Evolutionary conservation across 2,888 invertebrate species (phyloP).

Genomic region (Perizoma affinitatum): DNA sequence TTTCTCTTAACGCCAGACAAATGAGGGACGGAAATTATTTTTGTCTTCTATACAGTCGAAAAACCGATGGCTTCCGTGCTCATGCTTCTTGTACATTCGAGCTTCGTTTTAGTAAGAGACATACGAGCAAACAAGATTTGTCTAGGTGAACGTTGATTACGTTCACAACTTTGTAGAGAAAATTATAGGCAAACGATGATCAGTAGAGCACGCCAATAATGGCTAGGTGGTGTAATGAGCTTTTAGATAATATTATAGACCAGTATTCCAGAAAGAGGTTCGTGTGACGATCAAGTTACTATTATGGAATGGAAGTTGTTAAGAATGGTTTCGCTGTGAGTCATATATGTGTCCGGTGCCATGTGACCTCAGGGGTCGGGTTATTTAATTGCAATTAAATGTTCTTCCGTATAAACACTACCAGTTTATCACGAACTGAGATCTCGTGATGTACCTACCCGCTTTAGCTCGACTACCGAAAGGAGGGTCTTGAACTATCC

Average conservation of each 20-base stretch:
- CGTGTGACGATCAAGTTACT: too few relatives aligned
- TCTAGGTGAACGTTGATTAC: too few relatives aligned
- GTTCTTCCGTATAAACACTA: background rate
- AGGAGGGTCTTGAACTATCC: too few relatives aligned
- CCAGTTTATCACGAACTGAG: too few relatives aligned
- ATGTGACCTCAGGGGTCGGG: conserved; percentile 64
- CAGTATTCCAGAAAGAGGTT: too few relatives aligned
- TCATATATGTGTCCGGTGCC: conserved; percentile 40
- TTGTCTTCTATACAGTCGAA: background rate
- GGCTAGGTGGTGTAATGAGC: conserved; percentile 5
- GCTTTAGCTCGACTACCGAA: too few relatives aligned
- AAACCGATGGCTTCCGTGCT: too few relatives aligned
- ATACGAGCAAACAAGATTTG: too few relatives aligned
- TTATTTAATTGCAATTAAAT: conserved; percentile 43
- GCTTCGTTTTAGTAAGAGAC: too few relatives aligned
- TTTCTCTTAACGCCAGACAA: conserved; percentile 19
- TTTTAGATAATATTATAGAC: conserved; percentile 11
- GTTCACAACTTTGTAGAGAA: too few relatives aligned
- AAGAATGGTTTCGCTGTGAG: conserved; percentile 35
- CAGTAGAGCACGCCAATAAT: conserved; percentile 6
- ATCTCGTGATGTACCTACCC: too few relatives aligned
- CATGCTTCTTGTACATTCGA: too few relatives aligned
- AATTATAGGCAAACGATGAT: conserved; percentile 5
- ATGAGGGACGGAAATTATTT: background rate
- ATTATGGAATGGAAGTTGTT: conserved; percentile 21